A percentile compares a stretch with the other conserved stretches of the same genome.
Conservation (phyloP, 2,888 invertebrate genomes). For the Eilema depressum region DNA sequence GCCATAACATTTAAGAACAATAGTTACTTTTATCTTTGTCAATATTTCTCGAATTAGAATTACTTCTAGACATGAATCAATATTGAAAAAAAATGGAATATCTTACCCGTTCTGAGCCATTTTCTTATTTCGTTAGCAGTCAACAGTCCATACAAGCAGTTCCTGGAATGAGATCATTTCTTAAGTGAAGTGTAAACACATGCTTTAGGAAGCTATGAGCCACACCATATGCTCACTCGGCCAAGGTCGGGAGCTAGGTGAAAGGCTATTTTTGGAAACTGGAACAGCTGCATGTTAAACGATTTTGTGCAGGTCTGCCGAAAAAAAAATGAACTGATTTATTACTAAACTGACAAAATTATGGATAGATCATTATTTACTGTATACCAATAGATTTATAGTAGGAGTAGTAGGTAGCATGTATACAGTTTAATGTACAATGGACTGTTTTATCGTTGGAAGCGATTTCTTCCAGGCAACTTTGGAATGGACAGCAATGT, state of each 20-base stretch:
- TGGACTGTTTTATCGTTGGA: too few species aligned
- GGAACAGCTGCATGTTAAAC: slow-evolving; percentile 25
- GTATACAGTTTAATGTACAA: too few species aligned
- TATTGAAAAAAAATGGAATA: background rate
- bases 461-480: too few species aligned
- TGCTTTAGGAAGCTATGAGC: slow-evolving; percentile 55
- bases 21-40: too few species aligned
- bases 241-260: slow-evolving; percentile 55
- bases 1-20: background rate
- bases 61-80: background rate
- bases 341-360: too few species aligned
- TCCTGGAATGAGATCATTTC: slow-evolving; percentile 69
- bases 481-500: too few species aligned
- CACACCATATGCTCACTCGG: slow-evolving; percentile 48
- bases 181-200: slow-evolving; percentile 60
- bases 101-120: slow-evolving; percentile 81
- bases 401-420: too few species aligned
- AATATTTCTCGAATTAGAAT: background rate
- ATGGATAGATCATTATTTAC: too few species aligned
- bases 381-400: too few species aligned
- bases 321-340: too few species aligned
- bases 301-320: background rate
- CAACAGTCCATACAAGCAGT: slow-evolving; percentile 56
- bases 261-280: slow-evolving; percentile 55
- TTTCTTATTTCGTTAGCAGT: slow-evolving; percentile 48